Conservation (phyloP, 2,113 vertebrate genomes). For the Craseonycteris thonglongyai region DNA sequence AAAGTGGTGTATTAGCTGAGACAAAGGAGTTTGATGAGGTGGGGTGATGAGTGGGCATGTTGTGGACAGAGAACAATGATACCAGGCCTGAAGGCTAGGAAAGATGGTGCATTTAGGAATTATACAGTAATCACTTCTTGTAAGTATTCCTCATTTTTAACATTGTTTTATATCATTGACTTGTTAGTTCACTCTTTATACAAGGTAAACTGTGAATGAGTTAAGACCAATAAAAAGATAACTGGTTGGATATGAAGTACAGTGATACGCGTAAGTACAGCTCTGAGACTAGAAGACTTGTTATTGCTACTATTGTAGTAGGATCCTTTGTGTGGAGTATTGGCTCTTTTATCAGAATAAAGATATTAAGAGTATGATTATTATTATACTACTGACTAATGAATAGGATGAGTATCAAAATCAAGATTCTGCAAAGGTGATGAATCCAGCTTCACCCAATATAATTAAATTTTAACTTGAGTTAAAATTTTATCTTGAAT, state of each 20-base stretch:
- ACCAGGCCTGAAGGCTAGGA: not conserved
- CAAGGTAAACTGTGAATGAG: not conserved
- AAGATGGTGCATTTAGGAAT: not conserved
- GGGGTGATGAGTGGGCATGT: not conserved
- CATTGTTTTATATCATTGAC: not conserved
- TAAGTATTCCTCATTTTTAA: not conserved
- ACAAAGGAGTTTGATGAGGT: not conserved
- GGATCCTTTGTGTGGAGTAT: not conserved
- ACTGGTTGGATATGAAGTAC: not conserved
- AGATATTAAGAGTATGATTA: not conserved
- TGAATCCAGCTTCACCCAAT: not conserved
- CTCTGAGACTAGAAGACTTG: not conserved
- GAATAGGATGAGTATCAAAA: slow-evolving; percentile 3
- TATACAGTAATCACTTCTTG: not conserved
- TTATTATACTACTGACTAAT: not conserved
- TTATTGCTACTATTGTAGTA: not conserved
- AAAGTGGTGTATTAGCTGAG: not conserved
- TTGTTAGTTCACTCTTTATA: not conserved
- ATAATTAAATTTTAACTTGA: not conserved
- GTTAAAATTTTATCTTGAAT: slow-evolving; percentile 18
- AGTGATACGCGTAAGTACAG: not conserved
- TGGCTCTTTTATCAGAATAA: slow-evolving; percentile 13
- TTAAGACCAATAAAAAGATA: not conserved
- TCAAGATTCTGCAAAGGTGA: not conserved
- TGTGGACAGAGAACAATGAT: not conserved